A percentile compares a stretch with the other conserved stretches of the same genome.
Conservation (phyloP, 2,888 invertebrate species). For the Dexiosoma caninum region DNA sequence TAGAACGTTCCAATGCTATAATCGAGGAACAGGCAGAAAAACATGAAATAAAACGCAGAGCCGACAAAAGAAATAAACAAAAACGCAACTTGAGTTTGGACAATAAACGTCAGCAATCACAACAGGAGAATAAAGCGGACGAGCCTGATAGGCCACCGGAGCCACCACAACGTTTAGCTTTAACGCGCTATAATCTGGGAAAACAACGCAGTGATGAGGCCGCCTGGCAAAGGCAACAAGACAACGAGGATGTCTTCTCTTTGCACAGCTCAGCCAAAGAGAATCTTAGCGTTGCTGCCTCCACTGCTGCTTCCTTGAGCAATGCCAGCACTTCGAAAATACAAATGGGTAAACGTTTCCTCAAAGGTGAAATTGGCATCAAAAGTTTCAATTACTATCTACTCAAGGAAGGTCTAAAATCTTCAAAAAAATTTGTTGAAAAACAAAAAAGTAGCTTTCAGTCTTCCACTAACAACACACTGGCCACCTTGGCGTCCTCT, state of each 20-base stretch:
- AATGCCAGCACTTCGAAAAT: conserved; percentile 69
- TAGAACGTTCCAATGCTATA: conserved; percentile 67
- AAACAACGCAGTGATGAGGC: conserved; percentile 67
- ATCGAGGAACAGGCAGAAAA: conserved; percentile 65
- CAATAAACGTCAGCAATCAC: conserved; percentile 66
- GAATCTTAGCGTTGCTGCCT: conserved; percentile 62
- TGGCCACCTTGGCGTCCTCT: not conserved
- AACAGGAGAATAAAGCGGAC: conserved; percentile 53
- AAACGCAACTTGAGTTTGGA: conserved; percentile 75
- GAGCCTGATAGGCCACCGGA: conserved; percentile 51
- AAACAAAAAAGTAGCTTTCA: conserved; percentile 69
- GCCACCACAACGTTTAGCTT: conserved; percentile 55
- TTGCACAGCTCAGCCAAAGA: conserved; percentile 68
- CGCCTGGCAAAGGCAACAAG: conserved; percentile 58
- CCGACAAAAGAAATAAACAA: conserved; percentile 71
- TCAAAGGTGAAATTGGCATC: conserved; percentile 77
- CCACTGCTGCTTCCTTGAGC: conserved; percentile 62
- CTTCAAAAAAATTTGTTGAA: conserved; percentile 75
- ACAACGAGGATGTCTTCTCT: conserved; percentile 69
- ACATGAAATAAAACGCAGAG: conserved; percentile 66
- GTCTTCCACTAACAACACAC: conserved; percentile 32
- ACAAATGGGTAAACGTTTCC: conserved; percentile 76
- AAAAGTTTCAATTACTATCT: conserved; percentile 78
- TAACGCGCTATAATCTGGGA: conserved; percentile 59
- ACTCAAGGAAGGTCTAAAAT: conserved; percentile 77